These are phyloP conservation scores for Caenorhabditis drosophilae DNA, from an alignment of 2,888 invertebrate genomes.

Conservation along the genomic window DNA sequence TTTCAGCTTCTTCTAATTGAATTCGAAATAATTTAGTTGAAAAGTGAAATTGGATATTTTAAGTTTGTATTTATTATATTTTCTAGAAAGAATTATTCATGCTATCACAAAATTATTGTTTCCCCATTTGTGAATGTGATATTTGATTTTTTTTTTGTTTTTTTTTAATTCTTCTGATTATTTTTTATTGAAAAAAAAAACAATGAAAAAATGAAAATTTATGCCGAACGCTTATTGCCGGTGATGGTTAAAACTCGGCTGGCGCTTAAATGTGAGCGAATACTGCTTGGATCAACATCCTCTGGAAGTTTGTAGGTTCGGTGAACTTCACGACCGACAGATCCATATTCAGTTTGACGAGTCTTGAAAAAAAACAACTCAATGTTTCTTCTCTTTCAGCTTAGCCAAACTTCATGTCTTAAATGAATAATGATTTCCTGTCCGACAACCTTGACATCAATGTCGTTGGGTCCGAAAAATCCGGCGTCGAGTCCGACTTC, in stretches of 20 bases:
- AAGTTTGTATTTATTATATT: neutral
- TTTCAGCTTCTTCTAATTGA: too few species aligned
- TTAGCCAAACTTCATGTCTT: conserved; percentile 19
- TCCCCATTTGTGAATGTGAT: too few species aligned
- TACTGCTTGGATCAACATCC: conserved; percentile 50
- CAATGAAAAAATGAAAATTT: neutral
- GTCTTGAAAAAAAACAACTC: neutral
- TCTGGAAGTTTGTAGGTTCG: conserved; percentile 58
- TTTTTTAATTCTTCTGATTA: too few species aligned
- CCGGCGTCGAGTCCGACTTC: conserved; percentile 49
- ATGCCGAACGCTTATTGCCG: conserved; percentile 38
- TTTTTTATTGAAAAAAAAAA: too few species aligned
- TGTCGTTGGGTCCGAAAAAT: conserved; percentile 46
- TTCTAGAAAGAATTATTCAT: neutral
- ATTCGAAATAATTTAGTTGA: too few species aligned
- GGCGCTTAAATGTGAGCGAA: conserved; percentile 56
- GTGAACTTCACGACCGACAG: conserved; percentile 56
- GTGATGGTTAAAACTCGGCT: conserved; percentile 58
- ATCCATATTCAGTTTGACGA: conserved; percentile 51
- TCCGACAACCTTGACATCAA: conserved; percentile 41
- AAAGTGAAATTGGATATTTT: too few species aligned
- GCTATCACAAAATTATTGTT: too few species aligned
- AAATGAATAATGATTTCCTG: conserved; percentile 38
- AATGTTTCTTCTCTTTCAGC: neutral
- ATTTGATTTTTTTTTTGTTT: too few species aligned